Evolutionary conservation across 2,113 vertebrate species (phyloP).

Genomic region (Crotophaga sulcirostris): DNA sequence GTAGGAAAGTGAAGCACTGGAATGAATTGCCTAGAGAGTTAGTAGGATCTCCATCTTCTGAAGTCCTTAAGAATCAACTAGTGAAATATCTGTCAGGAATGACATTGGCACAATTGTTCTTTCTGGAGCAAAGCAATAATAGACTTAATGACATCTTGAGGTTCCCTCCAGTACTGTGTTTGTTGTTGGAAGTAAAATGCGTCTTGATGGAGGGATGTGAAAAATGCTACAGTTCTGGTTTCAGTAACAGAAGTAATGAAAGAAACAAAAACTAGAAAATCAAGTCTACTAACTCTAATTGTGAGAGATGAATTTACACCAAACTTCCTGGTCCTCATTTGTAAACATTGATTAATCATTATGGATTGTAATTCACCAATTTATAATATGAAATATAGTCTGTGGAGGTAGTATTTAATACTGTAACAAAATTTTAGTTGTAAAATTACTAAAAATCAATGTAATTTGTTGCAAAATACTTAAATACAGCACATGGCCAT

Average conservation of each 20-base stretch:
- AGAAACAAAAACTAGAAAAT: background rate
- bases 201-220: background rate
- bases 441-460: background rate
- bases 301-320: background rate
- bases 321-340: background rate
- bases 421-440: background rate
- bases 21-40: background rate
- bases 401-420: background rate
- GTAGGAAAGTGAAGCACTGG: background rate
- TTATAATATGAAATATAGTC: background rate
- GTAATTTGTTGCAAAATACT: background rate
- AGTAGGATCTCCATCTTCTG: background rate
- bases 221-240: background rate
- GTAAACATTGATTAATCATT: background rate
- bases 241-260: background rate
- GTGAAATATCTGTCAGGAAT: slow-evolving; percentile 44
- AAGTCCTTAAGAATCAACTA: background rate
- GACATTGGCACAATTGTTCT: slow-evolving; percentile 2
- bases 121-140: slow-evolving; percentile 9
- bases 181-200: background rate
- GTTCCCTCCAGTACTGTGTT: background rate
- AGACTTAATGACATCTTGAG: background rate
- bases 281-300: background rate
- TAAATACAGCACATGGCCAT: background rate
- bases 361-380: background rate